Base-by-base conservation (phyloP, 2,113 vertebrate genomes). In the Atherinomorus stipes region DNA sequence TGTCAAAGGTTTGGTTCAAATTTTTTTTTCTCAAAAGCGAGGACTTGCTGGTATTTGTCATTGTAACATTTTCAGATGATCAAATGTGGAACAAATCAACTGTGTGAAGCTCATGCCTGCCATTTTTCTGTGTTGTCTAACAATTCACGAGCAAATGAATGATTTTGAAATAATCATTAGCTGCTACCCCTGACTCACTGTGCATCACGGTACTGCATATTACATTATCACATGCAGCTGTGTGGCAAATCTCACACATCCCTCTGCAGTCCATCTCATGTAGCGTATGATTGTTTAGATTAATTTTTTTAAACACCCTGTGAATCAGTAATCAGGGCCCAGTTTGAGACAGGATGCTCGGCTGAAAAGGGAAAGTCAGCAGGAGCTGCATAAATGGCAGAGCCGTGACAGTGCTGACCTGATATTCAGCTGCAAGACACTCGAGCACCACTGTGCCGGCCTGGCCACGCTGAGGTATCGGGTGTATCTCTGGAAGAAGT, bases 361-460 rank as follows among this genome's bases (percentile, higher is more conserved):
- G 70, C 6, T 22, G 31, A 73, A 80, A 82, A 31, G 76, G 25
- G 49, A 59, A 67, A 70, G 70, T 81, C 84, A 76, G 85, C 73
- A 34, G 61, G 73, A 67, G 76, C 49, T 11, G 58, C 42, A 64
- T 68, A 61, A 68, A 63, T 64, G 78, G 71, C 57, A 28, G 74
- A 45, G 49, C 53, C 4, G 67, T 31, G 74, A 54, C 34, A 2
- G 28, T 4, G 45, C 74, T 61, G 82, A 80, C 71, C 78, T 76
- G 67, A 81, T 40, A 40, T 52, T 74, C 18, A 1, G 49, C 67
- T 58, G 53, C 60, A 26, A 28, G 50, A 63, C 49, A 38, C 75
- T 45, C 0, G 40, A 51, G 62, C 53, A 3, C 40, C 11, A 2
- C 71, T 7, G 71, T 26, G 38, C 49, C 9, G 49, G 38, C 26